phyloP scores from a whole-genome alignment of 2,113 vertebrate species.

The Lagopus leucura region DNA sequence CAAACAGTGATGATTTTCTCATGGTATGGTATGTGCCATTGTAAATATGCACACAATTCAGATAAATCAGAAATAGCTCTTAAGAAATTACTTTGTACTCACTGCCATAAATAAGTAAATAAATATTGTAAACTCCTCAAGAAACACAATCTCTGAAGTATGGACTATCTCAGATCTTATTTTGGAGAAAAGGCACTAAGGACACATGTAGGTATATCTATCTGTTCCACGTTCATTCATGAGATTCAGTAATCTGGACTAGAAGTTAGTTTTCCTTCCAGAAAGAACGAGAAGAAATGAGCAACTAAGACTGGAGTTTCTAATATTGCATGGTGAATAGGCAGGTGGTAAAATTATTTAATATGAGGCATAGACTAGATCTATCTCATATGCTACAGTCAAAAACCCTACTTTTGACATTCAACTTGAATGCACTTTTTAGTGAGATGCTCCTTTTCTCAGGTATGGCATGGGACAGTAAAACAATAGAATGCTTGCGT shows the following conservation, averaged over 20 bases:
- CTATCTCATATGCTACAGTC: accelerated
- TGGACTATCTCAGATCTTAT: not conserved
- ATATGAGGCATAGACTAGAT: not conserved
- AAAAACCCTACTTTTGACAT: not conserved
- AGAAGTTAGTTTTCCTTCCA: not conserved
- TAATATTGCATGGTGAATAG: not conserved
- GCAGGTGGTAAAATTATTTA: not conserved
- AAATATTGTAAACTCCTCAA: not conserved
- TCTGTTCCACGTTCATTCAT: not conserved
- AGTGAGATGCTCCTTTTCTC: not conserved
- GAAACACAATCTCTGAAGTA: not conserved
- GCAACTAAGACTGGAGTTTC: not conserved
- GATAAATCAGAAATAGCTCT: not conserved
- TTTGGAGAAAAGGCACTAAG: not conserved
- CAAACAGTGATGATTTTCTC: not conserved
- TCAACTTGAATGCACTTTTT: not conserved
- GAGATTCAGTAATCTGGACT: not conserved
- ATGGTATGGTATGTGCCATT: not conserved
- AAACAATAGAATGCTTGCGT: not conserved
- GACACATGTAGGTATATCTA: not conserved
- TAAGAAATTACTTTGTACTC: not conserved
- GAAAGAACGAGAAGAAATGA: not conserved
- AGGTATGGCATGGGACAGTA: not conserved
- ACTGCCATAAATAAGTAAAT: not conserved
- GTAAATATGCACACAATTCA: not conserved